Evolutionary conservation across 2,888 invertebrate species (phyloP).

Genomic region (Thymelicus lineola): DNA sequence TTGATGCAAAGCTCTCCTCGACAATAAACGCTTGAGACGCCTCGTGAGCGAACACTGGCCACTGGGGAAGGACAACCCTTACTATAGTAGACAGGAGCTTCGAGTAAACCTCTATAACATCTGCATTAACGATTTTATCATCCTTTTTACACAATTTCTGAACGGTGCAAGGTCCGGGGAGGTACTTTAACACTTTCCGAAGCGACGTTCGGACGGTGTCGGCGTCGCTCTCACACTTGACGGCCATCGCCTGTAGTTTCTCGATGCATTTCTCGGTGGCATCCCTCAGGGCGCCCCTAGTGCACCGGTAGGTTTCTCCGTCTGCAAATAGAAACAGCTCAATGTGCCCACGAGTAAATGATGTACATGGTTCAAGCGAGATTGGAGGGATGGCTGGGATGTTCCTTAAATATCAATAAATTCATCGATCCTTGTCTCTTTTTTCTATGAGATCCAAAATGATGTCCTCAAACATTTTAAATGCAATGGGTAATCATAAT

Average conservation of each 20-base stretch:
- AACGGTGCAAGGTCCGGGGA: slow-evolving; percentile 87
- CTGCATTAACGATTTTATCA: slow-evolving; percentile 48
- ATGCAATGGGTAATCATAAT: too few species aligned
- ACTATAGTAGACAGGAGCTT: slow-evolving; percentile 79
- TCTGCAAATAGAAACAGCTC: slow-evolving; percentile 75
- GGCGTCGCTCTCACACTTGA: slow-evolving; percentile 65
- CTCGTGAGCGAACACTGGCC: slow-evolving; percentile 82
- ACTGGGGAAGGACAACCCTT: slow-evolving; percentile 80
- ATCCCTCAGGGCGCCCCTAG: slow-evolving; percentile 43
- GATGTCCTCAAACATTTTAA: background rate
- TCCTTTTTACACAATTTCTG: slow-evolving; percentile 87
- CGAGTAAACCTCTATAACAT: slow-evolving; percentile 77
- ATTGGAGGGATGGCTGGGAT: background rate
- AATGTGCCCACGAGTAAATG: slow-evolving; percentile 79
- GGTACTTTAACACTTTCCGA: slow-evolving; percentile 46
- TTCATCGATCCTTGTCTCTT: background rate
- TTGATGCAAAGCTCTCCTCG: slow-evolving; percentile 79
- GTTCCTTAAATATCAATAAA: slow-evolving; percentile 23
- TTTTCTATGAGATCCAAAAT: background rate
- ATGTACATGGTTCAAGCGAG: slow-evolving; percentile 40
- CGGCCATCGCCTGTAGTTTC: slow-evolving; percentile 56
- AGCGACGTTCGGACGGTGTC: slow-evolving; percentile 51
- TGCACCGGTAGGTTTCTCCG: slow-evolving; percentile 1
- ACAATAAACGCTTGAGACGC: slow-evolving; percentile 78
- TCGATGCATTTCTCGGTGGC: slow-evolving; percentile 61